These are phyloP conservation scores for Apamea anceps DNA, from an alignment of 2,888 invertebrate species.

Conservation along the genomic window DNA sequence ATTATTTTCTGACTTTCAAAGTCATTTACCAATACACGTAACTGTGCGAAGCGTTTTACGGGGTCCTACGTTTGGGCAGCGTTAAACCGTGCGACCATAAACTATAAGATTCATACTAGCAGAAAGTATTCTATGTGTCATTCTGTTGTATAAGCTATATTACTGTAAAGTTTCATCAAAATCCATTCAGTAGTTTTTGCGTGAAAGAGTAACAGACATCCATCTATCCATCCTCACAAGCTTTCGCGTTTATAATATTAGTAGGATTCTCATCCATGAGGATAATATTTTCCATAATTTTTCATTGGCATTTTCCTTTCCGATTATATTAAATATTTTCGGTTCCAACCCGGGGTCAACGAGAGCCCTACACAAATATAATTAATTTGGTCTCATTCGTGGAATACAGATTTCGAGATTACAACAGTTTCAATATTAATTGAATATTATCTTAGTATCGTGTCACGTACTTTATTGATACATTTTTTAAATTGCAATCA, in stretches of 20 bases:
- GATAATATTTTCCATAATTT: background rate
- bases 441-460: background rate
- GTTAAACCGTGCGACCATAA: no score
- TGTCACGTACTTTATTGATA: background rate
- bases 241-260: background rate
- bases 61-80: no score
- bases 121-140: no score
- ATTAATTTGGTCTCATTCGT: background rate
- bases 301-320: background rate
- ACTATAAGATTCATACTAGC: no score
- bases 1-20: no score
- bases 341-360: background rate
- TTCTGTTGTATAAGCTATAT: no score
- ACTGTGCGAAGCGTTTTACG: no score
- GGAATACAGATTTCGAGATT: conserved; percentile 1
- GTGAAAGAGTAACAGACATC: background rate
- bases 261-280: background rate
- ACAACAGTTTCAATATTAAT: background rate
- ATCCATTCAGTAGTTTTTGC: background rate
- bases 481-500: background rate
- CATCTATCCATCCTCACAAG: background rate
- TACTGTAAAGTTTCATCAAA: no score
- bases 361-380: background rate
- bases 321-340: background rate
- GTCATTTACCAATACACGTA: no score